Evolutionary conservation across 2,797 vertebrate genomes (phyloP), one percentile per base, ranked within the genome.

Genomic region (Discoglossus pictus): DNA sequence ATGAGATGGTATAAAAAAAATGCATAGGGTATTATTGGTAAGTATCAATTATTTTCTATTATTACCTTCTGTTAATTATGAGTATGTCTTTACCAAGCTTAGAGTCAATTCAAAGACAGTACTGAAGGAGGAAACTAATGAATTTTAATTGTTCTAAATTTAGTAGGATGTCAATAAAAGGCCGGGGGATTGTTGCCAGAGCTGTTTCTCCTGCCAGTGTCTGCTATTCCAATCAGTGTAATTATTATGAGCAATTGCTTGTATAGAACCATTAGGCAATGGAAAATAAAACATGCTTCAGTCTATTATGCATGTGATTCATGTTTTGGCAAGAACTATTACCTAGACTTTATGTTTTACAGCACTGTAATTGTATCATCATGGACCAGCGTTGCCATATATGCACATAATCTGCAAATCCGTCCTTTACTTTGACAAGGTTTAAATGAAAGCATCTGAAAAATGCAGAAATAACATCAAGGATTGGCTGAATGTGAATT

Each of bases 261-360:
- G 78, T 75, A 80, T 79, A 84, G 83, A 86, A 82, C 85, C 87
- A 86, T 90, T 88, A 90, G 82, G 85, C 84, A 87, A 91, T 89
- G 89, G 90, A 90, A 91, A 89, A 86, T 81, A 77, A 76, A 83
- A 65, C 79, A 80, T 80, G 78, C 77, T 81, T 84, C 75, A 76
- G 81, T 84, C 83, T 58, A 11, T 81, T 68, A 68, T 81, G 77
- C 73, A 80, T 83, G 84, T 89, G 89, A 91, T 88, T 91, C 88
- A 89, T 85, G 83, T 68, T 77, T 87, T 90, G 89, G 90, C 87
- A 90, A 74, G 73, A 75, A 47, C 62, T 25, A 60, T 73, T 80
- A 85, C 81, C 76, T 84, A 69, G 79, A 88, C 88, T 83, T 87
- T 84, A 82, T 83, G 83, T 82, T 83, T 85, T 74, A 76, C 75